A percentile compares a stretch with the other conserved stretches of the same genome.
phyloP scores from a whole-genome alignment of 23 tunicate species.

The Botrylloides violaceus region DNA sequence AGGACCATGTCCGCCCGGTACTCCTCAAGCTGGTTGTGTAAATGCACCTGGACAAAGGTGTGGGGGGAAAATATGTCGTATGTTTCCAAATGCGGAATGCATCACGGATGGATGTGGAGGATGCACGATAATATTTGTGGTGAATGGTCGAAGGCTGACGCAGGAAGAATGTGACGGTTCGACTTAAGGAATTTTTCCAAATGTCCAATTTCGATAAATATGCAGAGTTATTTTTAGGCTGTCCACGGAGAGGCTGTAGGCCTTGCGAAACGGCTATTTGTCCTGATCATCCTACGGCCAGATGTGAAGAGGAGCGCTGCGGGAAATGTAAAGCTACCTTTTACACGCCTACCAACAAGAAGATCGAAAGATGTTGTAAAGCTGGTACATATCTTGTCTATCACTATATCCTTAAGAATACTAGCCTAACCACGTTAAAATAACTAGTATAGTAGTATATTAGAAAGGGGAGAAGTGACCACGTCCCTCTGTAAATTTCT shows the following conservation, averaged over 20 bases:
- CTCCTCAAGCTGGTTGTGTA: conserved; percentile 1
- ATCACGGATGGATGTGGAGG: conserved; percentile 9
- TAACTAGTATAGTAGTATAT: too few species aligned
- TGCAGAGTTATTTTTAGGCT: conserved; percentile 1
- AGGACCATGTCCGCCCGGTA: conserved; percentile 12
- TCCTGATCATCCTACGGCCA: conserved; percentile 14
- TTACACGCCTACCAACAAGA: background rate
- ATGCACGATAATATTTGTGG: background rate
- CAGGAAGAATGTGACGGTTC: conserved; percentile 12
- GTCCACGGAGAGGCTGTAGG: conserved; percentile 1
- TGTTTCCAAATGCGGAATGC: conserved; percentile 17
- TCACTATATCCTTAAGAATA: too few species aligned
- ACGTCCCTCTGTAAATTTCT: too few species aligned
- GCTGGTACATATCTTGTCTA: too few species aligned
- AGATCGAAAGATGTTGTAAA: conserved; percentile 9
- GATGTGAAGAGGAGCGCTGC: conserved; percentile 15
- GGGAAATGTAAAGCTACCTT: conserved; percentile 7
- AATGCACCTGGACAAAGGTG: background rate
- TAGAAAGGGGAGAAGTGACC: too few species aligned
- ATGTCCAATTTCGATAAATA: background rate
- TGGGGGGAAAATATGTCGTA: conserved; percentile 3
- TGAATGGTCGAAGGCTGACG: background rate
- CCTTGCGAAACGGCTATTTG: conserved; percentile 1
- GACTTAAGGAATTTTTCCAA: too few species aligned
- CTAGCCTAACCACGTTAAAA: too few species aligned